phyloP scores from a whole-genome alignment of 2,797 vertebrate genomes.

The Buceros bicornis region DNA sequence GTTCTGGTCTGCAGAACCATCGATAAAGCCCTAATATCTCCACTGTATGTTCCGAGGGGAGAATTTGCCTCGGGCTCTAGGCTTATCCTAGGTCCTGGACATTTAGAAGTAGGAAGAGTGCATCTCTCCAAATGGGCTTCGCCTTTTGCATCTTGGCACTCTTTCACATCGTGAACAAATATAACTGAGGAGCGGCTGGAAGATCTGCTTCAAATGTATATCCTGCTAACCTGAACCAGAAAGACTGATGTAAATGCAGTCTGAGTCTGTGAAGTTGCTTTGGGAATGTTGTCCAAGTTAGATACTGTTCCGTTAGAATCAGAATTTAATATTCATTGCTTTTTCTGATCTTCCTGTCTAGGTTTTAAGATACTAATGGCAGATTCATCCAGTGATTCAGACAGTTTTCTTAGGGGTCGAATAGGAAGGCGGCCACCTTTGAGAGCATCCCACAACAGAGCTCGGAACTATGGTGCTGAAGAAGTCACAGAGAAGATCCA shows the following conservation, averaged over 20 bases:
- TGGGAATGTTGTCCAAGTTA: not conserved
- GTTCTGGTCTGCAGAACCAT: not conserved
- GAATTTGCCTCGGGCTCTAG: not conserved
- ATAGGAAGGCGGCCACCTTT: slow-evolving; percentile 73
- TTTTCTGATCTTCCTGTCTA: slow-evolving; percentile 24
- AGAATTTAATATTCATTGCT: not conserved
- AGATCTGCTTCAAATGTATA: not conserved
- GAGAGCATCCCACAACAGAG: slow-evolving; percentile 72
- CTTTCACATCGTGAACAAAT: not conserved
- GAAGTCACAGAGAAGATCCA: slow-evolving; percentile 91
- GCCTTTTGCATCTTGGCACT: not conserved
- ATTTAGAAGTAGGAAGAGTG: not conserved
- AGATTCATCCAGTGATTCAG: slow-evolving; percentile 90
- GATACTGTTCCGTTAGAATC: not conserved
- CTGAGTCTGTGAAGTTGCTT: not conserved
- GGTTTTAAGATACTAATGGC: slow-evolving; percentile 81
- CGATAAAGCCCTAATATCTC: not conserved
- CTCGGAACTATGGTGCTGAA: slow-evolving; percentile 43
- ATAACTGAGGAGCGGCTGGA: not conserved
- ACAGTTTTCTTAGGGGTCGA: slow-evolving; percentile 75
- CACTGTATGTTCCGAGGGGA: not conserved
- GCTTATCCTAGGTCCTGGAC: not conserved
- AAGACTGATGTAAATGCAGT: not conserved
- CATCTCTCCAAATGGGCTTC: not conserved
- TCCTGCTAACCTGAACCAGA: not conserved